These are phyloP conservation scores for Drosophila robusta DNA, from an alignment of 2,888 invertebrate genomes.

Conservation along the genomic window DNA sequence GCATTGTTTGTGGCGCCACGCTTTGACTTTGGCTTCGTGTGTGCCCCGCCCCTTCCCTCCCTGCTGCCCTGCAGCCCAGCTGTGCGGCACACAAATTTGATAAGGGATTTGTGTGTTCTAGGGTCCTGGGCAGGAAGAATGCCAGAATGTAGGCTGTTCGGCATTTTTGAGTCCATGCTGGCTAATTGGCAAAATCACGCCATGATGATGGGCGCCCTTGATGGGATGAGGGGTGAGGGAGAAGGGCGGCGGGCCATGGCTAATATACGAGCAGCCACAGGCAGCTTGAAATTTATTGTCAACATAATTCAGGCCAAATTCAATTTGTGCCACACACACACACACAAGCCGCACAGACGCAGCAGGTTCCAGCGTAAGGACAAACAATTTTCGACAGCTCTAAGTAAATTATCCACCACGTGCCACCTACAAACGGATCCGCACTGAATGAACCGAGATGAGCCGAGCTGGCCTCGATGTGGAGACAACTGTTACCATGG, in stretches of 20 bases:
- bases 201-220: conserved; percentile 1
- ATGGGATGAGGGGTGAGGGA: too few species aligned
- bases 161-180: conserved; percentile 22
- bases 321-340: conserved; percentile 31
- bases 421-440: conserved; percentile 1
- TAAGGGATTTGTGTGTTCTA: conserved; percentile 26
- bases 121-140: neutral
- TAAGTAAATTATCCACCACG: conserved; percentile 42
- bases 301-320: conserved; percentile 51
- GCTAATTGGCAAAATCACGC: conserved; percentile 54
- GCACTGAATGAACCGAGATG: neutral
- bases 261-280: conserved; percentile 13
- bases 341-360: neutral
- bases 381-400: conserved; percentile 27
- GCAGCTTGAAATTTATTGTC: conserved; percentile 43
- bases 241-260: neutral
- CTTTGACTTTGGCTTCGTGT: conserved; percentile 4
- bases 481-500: neutral
- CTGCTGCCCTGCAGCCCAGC: neutral
- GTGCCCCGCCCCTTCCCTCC: neutral
- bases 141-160: conserved; percentile 6
- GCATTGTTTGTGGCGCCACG: conserved; percentile 32
- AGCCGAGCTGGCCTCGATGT: neutral
- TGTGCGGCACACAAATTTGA: conserved; percentile 31
- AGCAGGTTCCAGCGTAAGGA: conserved; percentile 11